phyloP scores from a whole-genome alignment of 2,797 vertebrate genomes.

The Malurus splendens region DNA sequence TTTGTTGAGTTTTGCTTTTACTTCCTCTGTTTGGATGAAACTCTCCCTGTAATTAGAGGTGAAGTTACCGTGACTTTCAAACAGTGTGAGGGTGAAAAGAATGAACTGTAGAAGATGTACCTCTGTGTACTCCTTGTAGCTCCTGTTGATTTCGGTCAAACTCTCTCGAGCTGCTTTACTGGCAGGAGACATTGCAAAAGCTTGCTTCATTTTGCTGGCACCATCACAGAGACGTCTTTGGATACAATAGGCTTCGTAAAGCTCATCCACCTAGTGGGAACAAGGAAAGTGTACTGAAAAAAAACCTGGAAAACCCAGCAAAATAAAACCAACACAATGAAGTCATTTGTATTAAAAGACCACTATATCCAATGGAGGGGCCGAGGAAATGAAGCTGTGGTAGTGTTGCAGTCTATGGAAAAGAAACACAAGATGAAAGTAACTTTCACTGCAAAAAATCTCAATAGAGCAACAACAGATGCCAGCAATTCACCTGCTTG shows the following conservation, averaged over 20 bases:
- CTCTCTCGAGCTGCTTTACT: slow-evolving; percentile 94
- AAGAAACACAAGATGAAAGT: neutral
- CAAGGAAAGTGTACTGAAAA: neutral
- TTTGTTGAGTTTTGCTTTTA: neutral
- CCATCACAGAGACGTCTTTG: slow-evolving; percentile 92
- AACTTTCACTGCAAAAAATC: neutral
- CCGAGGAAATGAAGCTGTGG: neutral
- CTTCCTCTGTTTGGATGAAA: neutral
- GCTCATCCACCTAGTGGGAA: slow-evolving; percentile 87
- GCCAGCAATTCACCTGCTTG: neutral
- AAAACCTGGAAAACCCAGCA: neutral
- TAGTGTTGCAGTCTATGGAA: neutral
- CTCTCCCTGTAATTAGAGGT: neutral
- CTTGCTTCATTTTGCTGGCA: slow-evolving; percentile 95
- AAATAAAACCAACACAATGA: neutral
- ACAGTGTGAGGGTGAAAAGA: neutral
- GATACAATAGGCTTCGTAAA: slow-evolving; percentile 96
- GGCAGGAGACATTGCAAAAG: slow-evolving; percentile 88
- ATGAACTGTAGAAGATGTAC: slow-evolving; percentile 55
- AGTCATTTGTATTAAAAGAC: neutral
- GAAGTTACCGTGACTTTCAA: neutral
- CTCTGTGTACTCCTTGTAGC: slow-evolving; percentile 95
- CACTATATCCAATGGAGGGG: neutral
- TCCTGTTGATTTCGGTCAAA: slow-evolving; percentile 87
- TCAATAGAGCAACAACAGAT: neutral